A percentile compares a stretch with the other conserved stretches of the same genome.
phyloP scores from a whole-genome alignment of 2,797 vertebrate species.

The Anguilla megastoma region DNA sequence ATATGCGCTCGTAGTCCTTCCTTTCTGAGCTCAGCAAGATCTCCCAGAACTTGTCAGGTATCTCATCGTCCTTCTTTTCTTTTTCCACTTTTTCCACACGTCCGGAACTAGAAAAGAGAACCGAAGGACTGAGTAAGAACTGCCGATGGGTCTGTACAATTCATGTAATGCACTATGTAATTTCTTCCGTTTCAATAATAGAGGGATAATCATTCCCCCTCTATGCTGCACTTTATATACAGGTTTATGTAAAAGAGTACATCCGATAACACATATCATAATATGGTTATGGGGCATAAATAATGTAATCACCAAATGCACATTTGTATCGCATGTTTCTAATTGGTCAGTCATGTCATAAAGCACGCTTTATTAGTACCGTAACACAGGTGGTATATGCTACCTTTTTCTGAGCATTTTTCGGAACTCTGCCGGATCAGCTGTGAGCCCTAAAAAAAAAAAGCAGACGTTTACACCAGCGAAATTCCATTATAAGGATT shows the following conservation, averaged over 20 bases:
- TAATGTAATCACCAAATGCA: neutral
- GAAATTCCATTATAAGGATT: neutral
- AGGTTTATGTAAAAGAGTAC: neutral
- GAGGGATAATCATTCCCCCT: neutral
- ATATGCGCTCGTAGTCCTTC: slow-evolving; percentile 89
- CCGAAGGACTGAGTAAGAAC: neutral
- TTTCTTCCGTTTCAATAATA: neutral
- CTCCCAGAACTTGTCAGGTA: slow-evolving; percentile 82
- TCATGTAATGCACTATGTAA: neutral
- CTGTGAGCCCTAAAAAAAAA: slow-evolving; percentile 57
- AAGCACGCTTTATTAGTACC: neutral
- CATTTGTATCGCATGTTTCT: neutral
- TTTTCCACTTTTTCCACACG: slow-evolving; percentile 61
- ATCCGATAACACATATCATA: neutral
- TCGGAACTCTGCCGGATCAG: slow-evolving; percentile 74
- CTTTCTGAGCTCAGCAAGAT: slow-evolving; percentile 77
- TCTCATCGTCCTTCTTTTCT: slow-evolving; percentile 67
- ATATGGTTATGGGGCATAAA: neutral
- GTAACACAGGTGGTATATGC: slow-evolving; percentile 33
- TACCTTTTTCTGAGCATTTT: slow-evolving; percentile 80
- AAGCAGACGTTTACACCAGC: neutral
- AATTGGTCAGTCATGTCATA: neutral
- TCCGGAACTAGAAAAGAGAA: neutral
- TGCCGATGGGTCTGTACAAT: neutral
- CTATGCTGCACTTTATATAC: neutral